These are phyloP conservation scores for Kryphioiulus occultus DNA, from an alignment of 2,888 invertebrate species.

Conservation along the genomic window DNA sequence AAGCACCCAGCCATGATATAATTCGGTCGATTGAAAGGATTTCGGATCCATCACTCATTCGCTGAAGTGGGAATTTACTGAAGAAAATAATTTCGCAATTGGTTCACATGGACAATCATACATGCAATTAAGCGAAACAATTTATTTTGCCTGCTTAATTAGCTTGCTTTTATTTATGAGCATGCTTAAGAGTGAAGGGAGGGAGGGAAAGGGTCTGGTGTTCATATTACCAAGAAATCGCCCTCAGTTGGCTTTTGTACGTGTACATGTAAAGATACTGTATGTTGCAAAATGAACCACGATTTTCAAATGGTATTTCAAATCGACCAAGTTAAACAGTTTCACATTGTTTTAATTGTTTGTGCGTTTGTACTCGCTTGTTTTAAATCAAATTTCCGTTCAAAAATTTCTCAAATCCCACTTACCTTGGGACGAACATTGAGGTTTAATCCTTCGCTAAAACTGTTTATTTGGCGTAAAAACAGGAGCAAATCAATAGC, in stretches of 20 bases:
- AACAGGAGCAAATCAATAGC: no score
- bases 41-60: background rate
- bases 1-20: background rate
- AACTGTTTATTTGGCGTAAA: no score
- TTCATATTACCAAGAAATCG: background rate
- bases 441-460: no score
- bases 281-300: no score
- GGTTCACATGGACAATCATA: background rate
- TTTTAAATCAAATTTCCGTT: no score
- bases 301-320: no score
- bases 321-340: no score
- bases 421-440: no score
- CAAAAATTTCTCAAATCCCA: no score
- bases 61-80: background rate
- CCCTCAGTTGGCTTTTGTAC: background rate
- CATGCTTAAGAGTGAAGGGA: background rate
- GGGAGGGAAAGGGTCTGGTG: background rate
- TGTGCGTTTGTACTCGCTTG: no score
- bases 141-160: background rate
- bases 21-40: conserved; percentile 3
- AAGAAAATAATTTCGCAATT: background rate
- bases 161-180: background rate
- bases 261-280: no score
- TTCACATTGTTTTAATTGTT: no score
- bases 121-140: background rate